These are phyloP conservation scores for Falco punctatus DNA, from an alignment of 2,113 vertebrate genomes.

Conservation along the genomic window DNA sequence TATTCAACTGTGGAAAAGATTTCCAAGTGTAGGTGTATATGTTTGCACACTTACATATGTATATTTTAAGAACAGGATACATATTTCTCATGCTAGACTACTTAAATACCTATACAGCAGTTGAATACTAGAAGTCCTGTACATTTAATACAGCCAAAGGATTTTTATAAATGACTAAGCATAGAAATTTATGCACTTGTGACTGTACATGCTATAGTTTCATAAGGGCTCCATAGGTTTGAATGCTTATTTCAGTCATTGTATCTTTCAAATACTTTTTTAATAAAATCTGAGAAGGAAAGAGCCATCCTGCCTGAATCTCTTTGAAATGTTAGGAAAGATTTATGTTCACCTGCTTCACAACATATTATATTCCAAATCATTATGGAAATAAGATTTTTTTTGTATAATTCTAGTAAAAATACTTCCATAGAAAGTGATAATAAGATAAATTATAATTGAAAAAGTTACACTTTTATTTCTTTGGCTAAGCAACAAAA, in stretches of 20 bases:
- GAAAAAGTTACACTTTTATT: background rate
- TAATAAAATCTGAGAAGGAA: background rate
- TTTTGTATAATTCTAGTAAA: background rate
- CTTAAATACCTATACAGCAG: background rate
- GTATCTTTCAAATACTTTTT: background rate
- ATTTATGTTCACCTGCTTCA: background rate
- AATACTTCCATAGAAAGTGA: background rate
- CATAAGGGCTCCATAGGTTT: background rate
- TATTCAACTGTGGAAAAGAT: background rate
- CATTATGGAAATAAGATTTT: background rate
- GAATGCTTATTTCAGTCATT: background rate
- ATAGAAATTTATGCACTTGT: background rate
- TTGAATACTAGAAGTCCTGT: background rate
- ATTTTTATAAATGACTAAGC: background rate
- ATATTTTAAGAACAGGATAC: background rate
- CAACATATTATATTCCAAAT: background rate
- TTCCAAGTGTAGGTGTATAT: background rate
- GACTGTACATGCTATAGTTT: background rate
- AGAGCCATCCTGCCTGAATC: background rate
- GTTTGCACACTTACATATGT: background rate
- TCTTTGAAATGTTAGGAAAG: background rate
- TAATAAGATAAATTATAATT: background rate
- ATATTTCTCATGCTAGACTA: background rate
- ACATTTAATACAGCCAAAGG: background rate
- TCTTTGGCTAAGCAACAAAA: background rate